These are phyloP conservation scores for Athene noctua DNA, from an alignment of 2,113 vertebrate species.

Conservation along the genomic window DNA sequence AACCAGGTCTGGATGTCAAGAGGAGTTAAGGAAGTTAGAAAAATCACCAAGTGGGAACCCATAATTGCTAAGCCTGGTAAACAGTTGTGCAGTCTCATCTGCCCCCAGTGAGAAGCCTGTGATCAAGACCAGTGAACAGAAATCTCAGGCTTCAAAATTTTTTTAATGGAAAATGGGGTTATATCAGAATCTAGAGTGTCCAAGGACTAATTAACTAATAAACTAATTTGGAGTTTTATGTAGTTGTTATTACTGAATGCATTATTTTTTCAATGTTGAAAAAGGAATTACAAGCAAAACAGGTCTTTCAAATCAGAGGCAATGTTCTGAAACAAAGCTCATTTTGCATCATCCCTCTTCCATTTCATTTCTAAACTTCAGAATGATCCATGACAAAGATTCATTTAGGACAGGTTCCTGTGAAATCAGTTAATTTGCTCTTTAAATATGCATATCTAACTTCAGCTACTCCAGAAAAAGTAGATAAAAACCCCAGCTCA, in stretches of 20 bases:
- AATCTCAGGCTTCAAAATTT: background rate
- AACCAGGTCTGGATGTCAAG: background rate
- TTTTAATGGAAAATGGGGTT: background rate
- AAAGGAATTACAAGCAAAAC: background rate
- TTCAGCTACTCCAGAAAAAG: background rate
- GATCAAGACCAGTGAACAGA: background rate
- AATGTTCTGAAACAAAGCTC: background rate
- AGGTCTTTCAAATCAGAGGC: background rate
- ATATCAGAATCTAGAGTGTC: background rate
- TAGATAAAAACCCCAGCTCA: background rate
- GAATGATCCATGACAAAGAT: background rate
- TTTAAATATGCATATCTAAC: background rate
- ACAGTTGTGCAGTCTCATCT: background rate
- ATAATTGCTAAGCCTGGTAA: background rate
- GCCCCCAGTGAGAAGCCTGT: background rate
- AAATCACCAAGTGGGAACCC: background rate
- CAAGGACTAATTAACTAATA: background rate
- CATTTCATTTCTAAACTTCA: background rate
- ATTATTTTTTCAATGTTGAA: background rate
- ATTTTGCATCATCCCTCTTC: background rate
- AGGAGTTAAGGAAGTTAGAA: background rate
- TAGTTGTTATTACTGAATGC: background rate
- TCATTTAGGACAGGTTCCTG: background rate
- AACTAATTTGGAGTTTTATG: background rate
- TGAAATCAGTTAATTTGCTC: background rate